Base-by-base conservation (phyloP, 2,888 invertebrate genomes). In the Amiota minor region DNA sequence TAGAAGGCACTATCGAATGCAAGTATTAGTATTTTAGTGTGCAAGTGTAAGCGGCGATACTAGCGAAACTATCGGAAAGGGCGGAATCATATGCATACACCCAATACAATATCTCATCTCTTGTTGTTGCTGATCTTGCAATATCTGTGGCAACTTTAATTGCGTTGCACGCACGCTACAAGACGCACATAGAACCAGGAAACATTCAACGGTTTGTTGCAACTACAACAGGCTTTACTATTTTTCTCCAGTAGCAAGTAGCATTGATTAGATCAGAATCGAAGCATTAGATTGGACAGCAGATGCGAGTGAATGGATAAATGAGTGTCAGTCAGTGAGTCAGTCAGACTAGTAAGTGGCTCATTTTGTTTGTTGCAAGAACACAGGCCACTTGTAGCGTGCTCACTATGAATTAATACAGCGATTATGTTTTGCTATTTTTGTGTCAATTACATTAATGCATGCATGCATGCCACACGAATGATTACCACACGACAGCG, bases 361-460 rank as follows among this genome's bases (percentile, higher is more conserved):
- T 53, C 53, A n/a, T 53, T 35, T 35, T 35, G 35, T 35, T 35
- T 35, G 35, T 35, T 35, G 35, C 35, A 35, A 35, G 53, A 53
- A 53, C 53, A 6, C 35, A 35, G 35, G 35, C 35, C 8, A 20
- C 59, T 59, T 9, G 14, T 35, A 45, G 81, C 83, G 77, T 77
- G 82, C 75, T 76, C 76, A 73, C 73, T 76, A 64, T 79, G 78
- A 78, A 82, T 82, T 83, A 82, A 81, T 77, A 81, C 79, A 75
- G 73, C 67, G 78, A 79, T 76, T 77, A 73, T 74, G 76, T 72
- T 59, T 35, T n/a, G 67, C 65, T 18, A 61, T 81, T 84, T 85
- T 80, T 85, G 78, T 86, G 86, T 86, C 86, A 86, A 86, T 85
- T 85, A 83, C 78, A 84, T 85, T 81, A 82, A 84, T 83, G 82